Evolutionary conservation across 2,888 invertebrate species (phyloP).

Genomic region (Cylloceria caligata): DNA sequence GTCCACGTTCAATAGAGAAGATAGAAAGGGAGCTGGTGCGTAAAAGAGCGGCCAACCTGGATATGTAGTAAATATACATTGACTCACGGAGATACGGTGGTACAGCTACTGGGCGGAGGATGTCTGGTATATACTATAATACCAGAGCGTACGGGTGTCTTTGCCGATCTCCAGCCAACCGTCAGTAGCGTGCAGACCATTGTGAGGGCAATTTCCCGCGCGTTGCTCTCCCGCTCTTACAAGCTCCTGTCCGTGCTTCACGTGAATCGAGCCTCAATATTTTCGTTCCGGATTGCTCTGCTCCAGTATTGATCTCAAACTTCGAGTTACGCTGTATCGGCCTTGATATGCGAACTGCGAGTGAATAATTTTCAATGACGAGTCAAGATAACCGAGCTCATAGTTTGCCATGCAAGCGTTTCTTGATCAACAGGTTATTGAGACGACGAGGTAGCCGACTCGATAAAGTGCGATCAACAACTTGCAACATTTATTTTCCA

Average conservation of each 20-base stretch:
- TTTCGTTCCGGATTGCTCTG: not conserved
- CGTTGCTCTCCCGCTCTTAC: constrained; percentile 5
- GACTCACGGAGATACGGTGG: not conserved
- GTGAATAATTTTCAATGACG: not conserved
- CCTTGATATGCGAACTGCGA: too few relatives aligned
- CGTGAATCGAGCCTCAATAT: constrained; percentile 16
- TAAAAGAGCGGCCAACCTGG: constrained; percentile 13
- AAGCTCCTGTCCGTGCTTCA: too few relatives aligned
- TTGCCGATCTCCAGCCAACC: constrained; percentile 64
- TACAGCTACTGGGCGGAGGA: constrained; percentile 12
- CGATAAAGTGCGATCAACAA: not conserved
- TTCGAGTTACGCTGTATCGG: not conserved
- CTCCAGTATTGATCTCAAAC: too few relatives aligned
- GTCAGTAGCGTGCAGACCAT: constrained; percentile 73
- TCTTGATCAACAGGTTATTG: constrained; percentile 71
- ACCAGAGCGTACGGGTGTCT: constrained; percentile 36
- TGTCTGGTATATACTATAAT: constrained; percentile 8
- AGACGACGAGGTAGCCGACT: constrained; percentile 56
- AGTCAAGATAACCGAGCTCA: not conserved
- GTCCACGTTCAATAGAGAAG: constrained; percentile 22
- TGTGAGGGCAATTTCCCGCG: constrained; percentile 64
- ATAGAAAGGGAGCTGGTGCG: not conserved
- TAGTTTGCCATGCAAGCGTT: constrained; percentile 19
- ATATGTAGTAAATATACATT: constrained; percentile 7
- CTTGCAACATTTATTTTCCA: too few relatives aligned